phyloP scores from a whole-genome alignment of 2,797 vertebrate species.

The Hipposideros larvatus region DNA sequence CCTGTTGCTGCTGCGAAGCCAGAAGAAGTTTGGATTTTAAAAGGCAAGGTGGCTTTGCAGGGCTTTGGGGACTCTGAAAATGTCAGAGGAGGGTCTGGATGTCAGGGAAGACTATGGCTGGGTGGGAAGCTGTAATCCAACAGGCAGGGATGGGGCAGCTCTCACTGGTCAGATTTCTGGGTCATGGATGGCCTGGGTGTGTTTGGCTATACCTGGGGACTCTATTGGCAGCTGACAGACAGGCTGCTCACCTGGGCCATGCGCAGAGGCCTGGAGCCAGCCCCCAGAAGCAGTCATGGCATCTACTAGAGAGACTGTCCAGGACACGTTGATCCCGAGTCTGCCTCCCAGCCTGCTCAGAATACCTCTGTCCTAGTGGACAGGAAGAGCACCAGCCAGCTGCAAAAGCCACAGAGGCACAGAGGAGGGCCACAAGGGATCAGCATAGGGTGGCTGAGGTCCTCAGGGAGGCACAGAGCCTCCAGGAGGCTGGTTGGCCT shows the following conservation, averaged over 20 bases:
- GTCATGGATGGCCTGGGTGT: not conserved
- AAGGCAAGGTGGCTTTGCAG: fast-evolving
- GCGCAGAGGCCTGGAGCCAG: not conserved
- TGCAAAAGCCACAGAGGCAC: not conserved
- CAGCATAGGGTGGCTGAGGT: not conserved
- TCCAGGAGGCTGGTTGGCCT: not conserved
- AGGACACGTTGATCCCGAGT: not conserved
- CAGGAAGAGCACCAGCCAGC: not conserved
- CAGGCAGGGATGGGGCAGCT: not conserved
- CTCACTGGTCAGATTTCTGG: not conserved
- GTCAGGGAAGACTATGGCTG: not conserved
- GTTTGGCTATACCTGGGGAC: no score
- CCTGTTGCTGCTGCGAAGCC: not conserved
- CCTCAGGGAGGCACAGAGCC: no score
- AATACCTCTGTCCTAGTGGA: not conserved
- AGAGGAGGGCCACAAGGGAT: not conserved
- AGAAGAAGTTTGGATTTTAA: not conserved
- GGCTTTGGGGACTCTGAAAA: not conserved
- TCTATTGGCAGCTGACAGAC: not conserved
- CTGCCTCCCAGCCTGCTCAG: not conserved
- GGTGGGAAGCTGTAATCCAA: not conserved
- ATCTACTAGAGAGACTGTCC: not conserved
- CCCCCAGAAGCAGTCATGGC: not conserved
- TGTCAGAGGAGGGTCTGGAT: not conserved
- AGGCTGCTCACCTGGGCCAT: fast-evolving